Evolutionary conservation across 1,140 invertebrate genomes (phyloP).

Genomic region (Dendrolimus kikuchii): DNA sequence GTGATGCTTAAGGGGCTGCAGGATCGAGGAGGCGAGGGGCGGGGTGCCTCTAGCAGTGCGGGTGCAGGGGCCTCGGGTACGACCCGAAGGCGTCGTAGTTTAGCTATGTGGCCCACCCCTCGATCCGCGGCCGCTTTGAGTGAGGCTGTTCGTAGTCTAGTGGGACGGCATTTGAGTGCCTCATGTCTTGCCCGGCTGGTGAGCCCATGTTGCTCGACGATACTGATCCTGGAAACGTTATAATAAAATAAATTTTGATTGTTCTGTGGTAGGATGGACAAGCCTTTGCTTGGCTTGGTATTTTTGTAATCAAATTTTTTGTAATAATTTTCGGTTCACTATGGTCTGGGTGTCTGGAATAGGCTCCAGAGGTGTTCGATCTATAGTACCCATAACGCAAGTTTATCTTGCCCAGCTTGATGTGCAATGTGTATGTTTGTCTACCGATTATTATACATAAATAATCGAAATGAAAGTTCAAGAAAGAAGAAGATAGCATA

Average conservation of each 20-base stretch:
- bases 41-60: constrained; percentile 45
- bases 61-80: constrained; percentile 59
- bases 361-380: too few relatives aligned
- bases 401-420: too few relatives aligned
- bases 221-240: constrained; percentile 75
- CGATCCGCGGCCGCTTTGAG: constrained; percentile 86
- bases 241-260: not conserved
- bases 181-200: constrained; percentile 76
- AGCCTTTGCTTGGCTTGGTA: too few relatives aligned
- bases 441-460: too few relatives aligned
- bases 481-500: too few relatives aligned
- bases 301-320: too few relatives aligned
- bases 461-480: too few relatives aligned
- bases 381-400: too few relatives aligned
- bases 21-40: constrained; percentile 1
- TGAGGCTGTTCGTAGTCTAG: constrained; percentile 87
- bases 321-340: too few relatives aligned
- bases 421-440: too few relatives aligned
- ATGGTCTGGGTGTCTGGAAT: too few relatives aligned
- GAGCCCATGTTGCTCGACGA: constrained; percentile 85
- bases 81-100: constrained; percentile 66
- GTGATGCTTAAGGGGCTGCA: not conserved
- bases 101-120: constrained; percentile 89
- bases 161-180: constrained; percentile 69
- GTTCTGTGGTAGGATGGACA: too few relatives aligned